Conservation (phyloP, 2,797 vertebrate genomes). For the Eupleurogrammus muticus region DNA sequence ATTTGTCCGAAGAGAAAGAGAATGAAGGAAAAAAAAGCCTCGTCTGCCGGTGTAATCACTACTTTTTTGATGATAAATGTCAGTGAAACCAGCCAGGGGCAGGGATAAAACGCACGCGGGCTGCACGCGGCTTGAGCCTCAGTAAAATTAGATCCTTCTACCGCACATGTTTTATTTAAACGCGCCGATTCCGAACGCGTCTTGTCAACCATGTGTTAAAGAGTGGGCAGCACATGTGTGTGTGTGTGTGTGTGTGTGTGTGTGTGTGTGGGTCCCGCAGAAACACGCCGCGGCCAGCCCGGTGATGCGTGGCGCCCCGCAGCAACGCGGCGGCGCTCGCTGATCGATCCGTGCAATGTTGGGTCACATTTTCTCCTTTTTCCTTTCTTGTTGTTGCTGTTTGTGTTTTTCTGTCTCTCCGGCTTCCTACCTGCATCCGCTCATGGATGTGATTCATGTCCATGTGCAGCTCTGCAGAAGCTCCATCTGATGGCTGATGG, state of each 20-base stretch:
- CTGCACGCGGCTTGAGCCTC: conserved; percentile 39
- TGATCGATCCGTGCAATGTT: conserved; percentile 69
- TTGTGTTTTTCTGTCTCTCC: conserved; percentile 11
- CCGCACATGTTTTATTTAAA: conserved; percentile 82
- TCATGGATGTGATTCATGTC: conserved; percentile 39
- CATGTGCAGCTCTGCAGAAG: conserved; percentile 2
- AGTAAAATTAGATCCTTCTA: conserved; percentile 82
- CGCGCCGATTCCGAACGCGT: conserved; percentile 62
- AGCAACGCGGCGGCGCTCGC: conserved; percentile 51
- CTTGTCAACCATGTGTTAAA: conserved; percentile 79
- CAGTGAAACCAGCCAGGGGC: conserved; percentile 28
- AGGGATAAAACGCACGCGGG: conserved; percentile 20
- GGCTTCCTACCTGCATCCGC: conserved; percentile 50
- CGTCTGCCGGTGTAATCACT: conserved; percentile 45
- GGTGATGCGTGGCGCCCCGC: conserved; percentile 53
- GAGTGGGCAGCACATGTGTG: conserved; percentile 61
- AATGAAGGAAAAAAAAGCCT: conserved; percentile 2
- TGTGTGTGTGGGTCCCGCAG: conserved; percentile 21
- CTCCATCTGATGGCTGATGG: conserved; percentile 6
- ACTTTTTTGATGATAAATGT: conserved; percentile 21
- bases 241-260: conserved; percentile 23
- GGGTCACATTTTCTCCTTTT: conserved; percentile 46
- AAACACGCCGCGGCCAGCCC: conserved; percentile 47
- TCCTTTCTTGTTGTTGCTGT: background rate
- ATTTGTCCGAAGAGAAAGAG: conserved; percentile 51